Evolutionary conservation across 2,888 invertebrate species (phyloP), one percentile per base, ranked within the genome.

Genomic region (Sarcophaga subvicina): DNA sequence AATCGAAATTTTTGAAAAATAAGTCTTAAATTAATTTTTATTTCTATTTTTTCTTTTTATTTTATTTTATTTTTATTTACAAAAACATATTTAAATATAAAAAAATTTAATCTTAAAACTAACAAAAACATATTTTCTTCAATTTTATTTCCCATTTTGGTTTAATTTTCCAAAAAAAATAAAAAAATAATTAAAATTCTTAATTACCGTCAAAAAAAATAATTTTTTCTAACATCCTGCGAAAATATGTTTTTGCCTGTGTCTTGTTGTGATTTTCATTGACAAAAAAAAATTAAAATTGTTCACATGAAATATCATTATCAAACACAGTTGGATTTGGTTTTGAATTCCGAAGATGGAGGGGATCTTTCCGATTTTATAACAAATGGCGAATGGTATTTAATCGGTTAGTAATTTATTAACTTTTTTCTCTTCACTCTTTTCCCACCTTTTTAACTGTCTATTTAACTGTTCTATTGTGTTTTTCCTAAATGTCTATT

Each of bases 381-480:
- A 94, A 97, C 98, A 91, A 99, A 99, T 94, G 99, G 99, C 92
- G 99, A 99, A 95, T 99, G 99, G 99, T 98, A 99, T 94, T 96
- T 99, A 93, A 96, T 99, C 95, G 99, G 99, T 98, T 87, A 87
- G 83, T 86, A 84, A 83, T 81, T 84, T 77, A 77, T 54, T 67
- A 37, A 73, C 77, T 79, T 83, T 81, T 60, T 81, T 73, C 81
- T 78, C 75, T 79, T 75, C 12, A 67, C 12, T 78, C 69, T 59
- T 37, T 25, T 27, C 14, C 54, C 20, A 64, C 25, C 25, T 64
- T n/a, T 67, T 67, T 71, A 71, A 80, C 75, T 84, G 75, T 84
- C 82, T 77, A 37, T 25, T 71, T 54, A 66, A 77, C 27, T 66
- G 49, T 78, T 72, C 49, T 54, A 67, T 45, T 73, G 47, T 85